Base-by-base conservation (phyloP, 92 coral and sea anemone genomes). In the Desmophyllum pertusum region DNA sequence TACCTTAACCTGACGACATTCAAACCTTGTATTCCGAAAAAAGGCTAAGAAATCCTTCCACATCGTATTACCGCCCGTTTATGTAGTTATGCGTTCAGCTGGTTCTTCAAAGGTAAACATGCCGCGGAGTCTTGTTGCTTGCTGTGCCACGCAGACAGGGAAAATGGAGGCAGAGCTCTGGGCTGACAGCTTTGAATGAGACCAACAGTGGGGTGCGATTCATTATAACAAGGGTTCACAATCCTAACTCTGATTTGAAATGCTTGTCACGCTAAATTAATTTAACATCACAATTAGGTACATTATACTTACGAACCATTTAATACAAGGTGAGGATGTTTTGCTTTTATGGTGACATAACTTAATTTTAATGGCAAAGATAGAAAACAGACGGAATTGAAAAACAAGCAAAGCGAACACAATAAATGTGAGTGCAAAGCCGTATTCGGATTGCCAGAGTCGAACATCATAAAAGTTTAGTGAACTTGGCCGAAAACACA, bases 41-140 rank as follows among this genome's bases (percentile, higher is more conserved):
- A n/a, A n/a, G n/a, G n/a, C n/a, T n/a, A n/a, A n/a, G n/a, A n/a
- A n/a, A n/a, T n/a, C n/a, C n/a, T n/a, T n/a, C n/a, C n/a, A n/a
- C n/a, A n/a, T n/a, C n/a, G n/a, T n/a, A n/a, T n/a, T n/a, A n/a
- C n/a, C n/a, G n/a, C n/a, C n/a, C n/a, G n/a, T n/a, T n/a, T n/a
- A n/a, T n/a, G n/a, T n/a, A n/a, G n/a, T n/a, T n/a, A 37, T 63
- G 30, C 11, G 25, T 63, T 63, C 69, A 63, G 69, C 69, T 63
- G 69, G 69, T 29, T 27, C 13, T 37, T 27, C 4, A 63, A 27
- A 63, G 69, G 30, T 25, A 63, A 63, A 63, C 69, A 63, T 17
- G 18, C 36, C 69, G 25, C 33, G 10, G 69, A n/a, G n/a, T n/a
- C n/a, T n/a, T n/a, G 38, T 15, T 27, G 36, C 69, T 25, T 17